These are phyloP conservation scores for Lanistes nyassanus DNA, from an alignment of 1,140 invertebrate species.

Conservation along the genomic window DNA sequence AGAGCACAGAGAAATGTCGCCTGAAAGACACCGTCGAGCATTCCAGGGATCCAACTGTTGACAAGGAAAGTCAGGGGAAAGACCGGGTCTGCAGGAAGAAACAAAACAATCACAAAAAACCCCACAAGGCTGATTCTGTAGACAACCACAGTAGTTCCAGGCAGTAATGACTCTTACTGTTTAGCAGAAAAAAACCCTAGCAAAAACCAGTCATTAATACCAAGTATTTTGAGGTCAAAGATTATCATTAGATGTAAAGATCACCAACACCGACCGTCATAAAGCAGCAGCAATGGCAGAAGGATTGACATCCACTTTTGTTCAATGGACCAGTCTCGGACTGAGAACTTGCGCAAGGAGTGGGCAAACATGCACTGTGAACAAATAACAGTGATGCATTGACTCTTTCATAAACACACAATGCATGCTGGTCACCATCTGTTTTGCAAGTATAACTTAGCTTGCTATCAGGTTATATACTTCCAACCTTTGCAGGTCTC, in stretches of 20 bases:
- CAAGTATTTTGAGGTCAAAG: too few relatives aligned
- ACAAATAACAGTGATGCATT: background rate
- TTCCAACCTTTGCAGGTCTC: too few relatives aligned
- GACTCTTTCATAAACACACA: background rate
- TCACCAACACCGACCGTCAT: conserved; percentile 78
- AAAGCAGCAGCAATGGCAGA: conserved; percentile 87
- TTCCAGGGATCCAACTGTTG: conserved; percentile 89
- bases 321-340: conserved; percentile 96
- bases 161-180: too few relatives aligned
- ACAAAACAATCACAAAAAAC: background rate
- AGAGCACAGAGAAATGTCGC: conserved; percentile 88
- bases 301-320: conserved; percentile 95
- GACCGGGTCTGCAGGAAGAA: conserved; percentile 80
- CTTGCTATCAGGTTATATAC: too few relatives aligned
- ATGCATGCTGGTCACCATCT: too few relatives aligned
- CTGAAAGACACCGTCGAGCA: conserved; percentile 90
- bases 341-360: conserved; percentile 85
- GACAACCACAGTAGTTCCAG: too few relatives aligned
- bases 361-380: conserved; percentile 91
- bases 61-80: conserved; percentile 91
- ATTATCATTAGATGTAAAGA: background rate
- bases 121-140: too few relatives aligned
- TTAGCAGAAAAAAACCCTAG: too few relatives aligned
- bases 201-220: too few relatives aligned
- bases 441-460: too few relatives aligned